These are phyloP conservation scores for Steatornis caripensis DNA, from an alignment of 2,113 vertebrate genomes.

Conservation along the genomic window DNA sequence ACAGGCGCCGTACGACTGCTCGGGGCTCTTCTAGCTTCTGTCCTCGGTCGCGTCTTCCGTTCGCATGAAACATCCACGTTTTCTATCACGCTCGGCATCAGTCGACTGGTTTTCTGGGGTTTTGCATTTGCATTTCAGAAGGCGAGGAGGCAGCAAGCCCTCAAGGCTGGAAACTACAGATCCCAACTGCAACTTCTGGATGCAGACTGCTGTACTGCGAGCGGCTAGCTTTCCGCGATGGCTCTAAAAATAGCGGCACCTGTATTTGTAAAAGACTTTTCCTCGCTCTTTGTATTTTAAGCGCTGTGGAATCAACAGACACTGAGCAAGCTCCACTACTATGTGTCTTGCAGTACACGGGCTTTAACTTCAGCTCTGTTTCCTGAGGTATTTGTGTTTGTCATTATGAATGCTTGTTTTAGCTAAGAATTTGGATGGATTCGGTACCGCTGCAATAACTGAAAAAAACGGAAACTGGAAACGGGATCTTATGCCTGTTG, in stretches of 20 bases:
- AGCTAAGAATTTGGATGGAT: neutral
- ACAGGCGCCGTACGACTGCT: neutral
- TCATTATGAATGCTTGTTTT: neutral
- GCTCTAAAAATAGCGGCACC: neutral
- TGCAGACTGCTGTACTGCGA: neutral
- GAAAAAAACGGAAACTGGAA: neutral
- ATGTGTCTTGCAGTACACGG: neutral
- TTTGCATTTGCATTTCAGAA: neutral
- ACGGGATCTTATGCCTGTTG: neutral
- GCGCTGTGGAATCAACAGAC: neutral
- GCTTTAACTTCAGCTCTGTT: neutral
- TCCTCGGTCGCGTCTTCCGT: neutral
- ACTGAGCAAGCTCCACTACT: neutral
- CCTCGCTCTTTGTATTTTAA: neutral
- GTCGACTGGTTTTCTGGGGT: neutral
- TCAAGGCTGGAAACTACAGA: neutral
- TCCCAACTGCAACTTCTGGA: neutral
- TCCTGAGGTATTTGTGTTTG: neutral
- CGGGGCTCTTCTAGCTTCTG: neutral
- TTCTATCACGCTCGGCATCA: neutral
- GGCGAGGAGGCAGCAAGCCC: neutral
- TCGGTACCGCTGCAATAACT: neutral
- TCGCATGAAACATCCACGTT: neutral
- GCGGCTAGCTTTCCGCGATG: neutral
- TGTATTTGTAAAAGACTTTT: neutral